A percentile compares a stretch with the other conserved stretches of the same genome.
phyloP scores from a whole-genome alignment of 2,797 vertebrate genomes.

The Varecia variegata region DNA sequence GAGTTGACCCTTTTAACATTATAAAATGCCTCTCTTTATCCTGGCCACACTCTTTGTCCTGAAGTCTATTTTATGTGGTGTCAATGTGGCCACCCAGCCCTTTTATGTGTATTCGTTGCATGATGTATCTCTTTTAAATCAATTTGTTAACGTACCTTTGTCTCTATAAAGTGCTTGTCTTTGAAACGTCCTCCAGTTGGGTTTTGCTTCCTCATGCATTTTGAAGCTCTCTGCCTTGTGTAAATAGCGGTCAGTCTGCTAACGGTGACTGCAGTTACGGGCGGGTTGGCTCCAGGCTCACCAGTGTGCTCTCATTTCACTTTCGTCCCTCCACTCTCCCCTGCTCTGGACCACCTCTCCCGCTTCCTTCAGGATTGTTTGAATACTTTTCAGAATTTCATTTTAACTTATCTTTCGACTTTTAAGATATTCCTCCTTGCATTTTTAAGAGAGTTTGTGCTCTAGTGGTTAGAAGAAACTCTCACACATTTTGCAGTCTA shows the following conservation, averaged over 20 bases:
- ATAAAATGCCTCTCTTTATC: background rate
- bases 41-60: background rate
- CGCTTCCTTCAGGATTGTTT: rapidly evolving
- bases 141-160: background rate
- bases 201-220: background rate
- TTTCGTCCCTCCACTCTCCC: background rate
- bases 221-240: background rate
- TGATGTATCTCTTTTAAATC: background rate
- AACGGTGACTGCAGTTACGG: background rate
- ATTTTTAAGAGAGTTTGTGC: background rate
- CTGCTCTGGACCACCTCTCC: background rate
- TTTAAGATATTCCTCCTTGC: background rate
- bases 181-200: background rate
- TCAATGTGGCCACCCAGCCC: background rate
- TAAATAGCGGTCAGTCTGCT: background rate
- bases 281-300: background rate
- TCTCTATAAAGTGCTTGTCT: background rate
- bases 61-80: background rate
- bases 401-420: background rate
- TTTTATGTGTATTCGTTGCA: background rate
- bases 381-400: background rate
- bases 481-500: background rate
- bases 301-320: background rate
- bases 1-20: background rate
- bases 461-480: background rate